A percentile compares a stretch with the other conserved stretches of the same genome.
phyloP scores from a whole-genome alignment of 2,113 vertebrate genomes.

The Seriola dumerili region DNA sequence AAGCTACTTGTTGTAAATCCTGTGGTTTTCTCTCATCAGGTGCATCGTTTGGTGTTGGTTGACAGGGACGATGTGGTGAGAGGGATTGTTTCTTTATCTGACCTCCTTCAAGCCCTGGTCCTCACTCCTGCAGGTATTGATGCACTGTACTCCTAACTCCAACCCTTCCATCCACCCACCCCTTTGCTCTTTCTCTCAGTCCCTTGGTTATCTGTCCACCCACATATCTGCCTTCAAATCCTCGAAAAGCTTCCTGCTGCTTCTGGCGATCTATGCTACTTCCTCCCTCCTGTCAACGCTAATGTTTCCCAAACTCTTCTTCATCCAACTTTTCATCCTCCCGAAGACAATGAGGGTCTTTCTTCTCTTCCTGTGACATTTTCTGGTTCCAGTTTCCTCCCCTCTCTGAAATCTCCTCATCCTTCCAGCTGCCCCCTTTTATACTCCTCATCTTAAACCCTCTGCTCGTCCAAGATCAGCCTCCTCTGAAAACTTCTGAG shows the following conservation, averaged over 20 bases:
- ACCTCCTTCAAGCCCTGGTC: conserved; percentile 96
- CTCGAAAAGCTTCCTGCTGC: conserved; percentile 33
- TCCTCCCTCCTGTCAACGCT: not conserved
- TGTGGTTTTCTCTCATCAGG: conserved; percentile 80
- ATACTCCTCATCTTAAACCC: not conserved
- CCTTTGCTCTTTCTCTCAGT: conserved; percentile 29
- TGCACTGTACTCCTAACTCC: conserved; percentile 90
- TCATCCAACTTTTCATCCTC: not conserved
- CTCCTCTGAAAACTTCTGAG: not conserved
- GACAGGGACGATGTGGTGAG: conserved; percentile 88
- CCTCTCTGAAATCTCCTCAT: not conserved
- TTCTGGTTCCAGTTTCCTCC: not conserved
- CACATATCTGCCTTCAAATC: conserved; percentile 12
- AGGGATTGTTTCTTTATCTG: conserved; percentile 96
- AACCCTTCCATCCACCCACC: conserved; percentile 19
- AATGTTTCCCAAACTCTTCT: not conserved
- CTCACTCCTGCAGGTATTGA: conserved; percentile 97
- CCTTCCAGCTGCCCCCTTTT: not conserved
- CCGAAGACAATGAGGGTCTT: conserved; percentile 1
- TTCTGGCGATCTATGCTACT: not conserved
- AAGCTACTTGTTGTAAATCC: not conserved
- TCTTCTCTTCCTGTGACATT: not conserved
- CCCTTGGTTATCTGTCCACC: not conserved
- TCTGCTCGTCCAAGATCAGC: not conserved
- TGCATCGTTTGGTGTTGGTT: conserved; percentile 96